Conservation (phyloP, 2,113 vertebrate species). For the Saccopteryx bilineata region DNA sequence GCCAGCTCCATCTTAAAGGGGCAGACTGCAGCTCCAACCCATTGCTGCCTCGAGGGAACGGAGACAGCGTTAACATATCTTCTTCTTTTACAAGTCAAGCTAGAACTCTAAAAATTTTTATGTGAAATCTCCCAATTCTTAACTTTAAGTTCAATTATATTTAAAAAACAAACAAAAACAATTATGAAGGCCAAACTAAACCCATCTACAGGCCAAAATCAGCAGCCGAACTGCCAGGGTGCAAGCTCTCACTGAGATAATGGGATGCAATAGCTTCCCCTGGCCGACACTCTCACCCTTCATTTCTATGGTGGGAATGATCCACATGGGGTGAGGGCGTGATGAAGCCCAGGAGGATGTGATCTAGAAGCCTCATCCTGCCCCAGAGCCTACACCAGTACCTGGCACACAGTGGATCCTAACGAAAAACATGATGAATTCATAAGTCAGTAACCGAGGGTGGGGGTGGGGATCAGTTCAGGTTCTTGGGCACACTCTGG, state of each 20-base stretch:
- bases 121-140: constrained; percentile 55
- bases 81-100: constrained; percentile 54
- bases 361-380: neutral
- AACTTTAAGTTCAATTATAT: constrained; percentile 54
- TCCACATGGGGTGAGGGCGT: neutral
- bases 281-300: neutral
- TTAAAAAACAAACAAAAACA: neutral
- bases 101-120: constrained; percentile 38
- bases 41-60: neutral
- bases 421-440: neutral
- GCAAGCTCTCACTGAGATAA: neutral
- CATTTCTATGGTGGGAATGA: neutral
- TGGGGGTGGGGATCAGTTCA: accelerated
- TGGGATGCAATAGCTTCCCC: no score
- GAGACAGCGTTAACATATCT: constrained; percentile 37
- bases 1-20: neutral
- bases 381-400: neutral
- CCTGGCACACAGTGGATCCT: neutral
- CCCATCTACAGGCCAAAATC: constrained; percentile 6
- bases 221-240: accelerated
- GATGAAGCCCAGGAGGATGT: neutral
- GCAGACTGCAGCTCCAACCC: neutral
- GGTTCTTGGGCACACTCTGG: neutral
- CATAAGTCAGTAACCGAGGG: neutral
- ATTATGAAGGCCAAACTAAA: constrained; percentile 27